These are phyloP conservation scores for Diorhabda sublineata DNA, from an alignment of 1,140 invertebrate genomes.

Conservation along the genomic window DNA sequence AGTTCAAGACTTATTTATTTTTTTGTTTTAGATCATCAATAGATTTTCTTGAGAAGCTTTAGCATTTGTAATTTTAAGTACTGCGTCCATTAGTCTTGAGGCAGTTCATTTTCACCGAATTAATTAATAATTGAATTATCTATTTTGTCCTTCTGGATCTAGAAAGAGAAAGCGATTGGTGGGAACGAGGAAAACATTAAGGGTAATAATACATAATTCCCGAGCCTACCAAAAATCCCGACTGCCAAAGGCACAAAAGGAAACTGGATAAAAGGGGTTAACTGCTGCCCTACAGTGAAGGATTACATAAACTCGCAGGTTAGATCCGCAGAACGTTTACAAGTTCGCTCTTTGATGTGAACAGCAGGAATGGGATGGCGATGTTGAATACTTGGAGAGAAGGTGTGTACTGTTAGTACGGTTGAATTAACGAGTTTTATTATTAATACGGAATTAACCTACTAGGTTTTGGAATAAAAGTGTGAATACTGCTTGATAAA, in stretches of 20 bases:
- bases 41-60: too few relatives aligned
- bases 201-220: neutral
- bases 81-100: neutral
- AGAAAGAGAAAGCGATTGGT: neutral
- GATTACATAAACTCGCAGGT: constrained; percentile 1
- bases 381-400: neutral
- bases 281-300: constrained; percentile 1
- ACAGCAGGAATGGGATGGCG: neutral
- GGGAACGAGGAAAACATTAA: neutral
- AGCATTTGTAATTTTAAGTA: neutral
- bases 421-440: neutral
- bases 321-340: neutral
- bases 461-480: neutral
- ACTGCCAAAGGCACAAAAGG: constrained; percentile 1
- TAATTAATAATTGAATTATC: constrained; percentile 3
- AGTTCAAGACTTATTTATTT: too few relatives aligned
- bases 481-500: neutral
- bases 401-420: neutral
- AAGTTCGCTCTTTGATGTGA: constrained; percentile 2
- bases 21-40: too few relatives aligned
- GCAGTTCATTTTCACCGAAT: neutral
- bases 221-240: neutral
- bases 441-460: neutral
- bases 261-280: neutral
- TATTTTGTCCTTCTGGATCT: neutral